A percentile compares a stretch with the other conserved stretches of the same genome.
phyloP scores from a whole-genome alignment of 2,888 invertebrate species.

The Drosophila merina region DNA sequence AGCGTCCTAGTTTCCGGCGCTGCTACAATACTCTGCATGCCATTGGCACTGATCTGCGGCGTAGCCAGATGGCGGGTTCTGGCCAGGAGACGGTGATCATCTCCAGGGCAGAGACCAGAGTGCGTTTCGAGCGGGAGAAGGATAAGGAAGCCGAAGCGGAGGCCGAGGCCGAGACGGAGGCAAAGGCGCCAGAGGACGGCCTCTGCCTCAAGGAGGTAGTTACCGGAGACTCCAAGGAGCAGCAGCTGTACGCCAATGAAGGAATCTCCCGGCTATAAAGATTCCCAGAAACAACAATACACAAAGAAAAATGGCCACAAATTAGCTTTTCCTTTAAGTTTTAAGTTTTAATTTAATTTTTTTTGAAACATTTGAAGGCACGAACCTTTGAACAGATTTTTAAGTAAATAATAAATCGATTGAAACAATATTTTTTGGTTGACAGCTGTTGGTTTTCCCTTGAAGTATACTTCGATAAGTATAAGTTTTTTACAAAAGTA shows the following conservation, averaged over 20 bases:
- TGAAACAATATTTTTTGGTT: no score
- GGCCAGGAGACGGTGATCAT: not conserved
- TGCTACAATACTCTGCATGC: slow-evolving; percentile 86
- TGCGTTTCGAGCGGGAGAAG: slow-evolving; percentile 49
- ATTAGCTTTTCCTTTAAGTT: slow-evolving; percentile 29
- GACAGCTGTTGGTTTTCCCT: no score
- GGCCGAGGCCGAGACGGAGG: not conserved
- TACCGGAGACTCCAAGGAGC: not conserved
- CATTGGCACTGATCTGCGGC: slow-evolving; percentile 75
- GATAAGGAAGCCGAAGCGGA: not conserved
- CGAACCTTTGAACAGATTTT: slow-evolving; percentile 48
- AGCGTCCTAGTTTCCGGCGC: slow-evolving; percentile 93
- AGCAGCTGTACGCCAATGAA: slow-evolving; percentile 75
- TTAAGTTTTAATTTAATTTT: not conserved
- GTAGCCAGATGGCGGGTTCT: slow-evolving; percentile 32
- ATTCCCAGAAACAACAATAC: not conserved
- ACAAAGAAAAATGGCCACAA: slow-evolving; percentile 1
- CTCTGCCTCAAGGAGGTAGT: slow-evolving; percentile 30
- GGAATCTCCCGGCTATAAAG: slow-evolving; percentile 74
- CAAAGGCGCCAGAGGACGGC: slow-evolving; percentile 13
- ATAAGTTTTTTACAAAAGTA: no score
- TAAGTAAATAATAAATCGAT: not conserved
- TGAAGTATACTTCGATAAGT: no score
- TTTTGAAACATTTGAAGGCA: slow-evolving; percentile 9
- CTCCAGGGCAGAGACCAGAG: slow-evolving; percentile 43